These are phyloP conservation scores for Drosophila rubida DNA, from an alignment of 2,888 invertebrate genomes.

Conservation along the genomic window DNA sequence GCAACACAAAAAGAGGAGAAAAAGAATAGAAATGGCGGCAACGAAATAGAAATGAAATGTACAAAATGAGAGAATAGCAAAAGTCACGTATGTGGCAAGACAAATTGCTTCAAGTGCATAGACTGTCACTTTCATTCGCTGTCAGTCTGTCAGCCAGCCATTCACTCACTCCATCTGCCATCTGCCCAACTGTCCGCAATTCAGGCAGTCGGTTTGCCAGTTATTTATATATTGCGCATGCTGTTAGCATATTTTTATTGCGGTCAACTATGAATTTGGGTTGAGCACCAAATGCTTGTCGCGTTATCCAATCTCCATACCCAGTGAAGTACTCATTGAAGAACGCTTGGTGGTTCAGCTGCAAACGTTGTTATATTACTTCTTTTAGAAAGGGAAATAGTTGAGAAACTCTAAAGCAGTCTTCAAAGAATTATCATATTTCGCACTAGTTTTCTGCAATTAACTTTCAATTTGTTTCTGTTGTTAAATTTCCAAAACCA, in stretches of 20 bases:
- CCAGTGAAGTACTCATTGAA: background rate
- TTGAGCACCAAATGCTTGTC: constrained; percentile 45
- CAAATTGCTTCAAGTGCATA: constrained; percentile 73
- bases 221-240: constrained; percentile 81
- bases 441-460: too few species aligned
- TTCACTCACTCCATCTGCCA: constrained; percentile 15
- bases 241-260: constrained; percentile 63
- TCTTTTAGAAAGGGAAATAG: too few species aligned
- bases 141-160: constrained; percentile 22
- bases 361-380: background rate
- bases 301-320: constrained; percentile 36
- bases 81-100: constrained; percentile 75
- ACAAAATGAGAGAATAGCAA: constrained; percentile 44
- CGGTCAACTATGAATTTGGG: constrained; percentile 68
- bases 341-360: too few species aligned
- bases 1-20: background rate
- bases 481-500: too few species aligned
- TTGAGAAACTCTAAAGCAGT: too few species aligned
- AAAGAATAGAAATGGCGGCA: background rate
- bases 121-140: constrained; percentile 55
- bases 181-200: constrained; percentile 4
- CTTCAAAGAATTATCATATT: background rate
- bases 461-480: too few species aligned
- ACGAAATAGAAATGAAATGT: constrained; percentile 34
- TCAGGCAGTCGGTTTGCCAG: constrained; percentile 43